Conservation (phyloP, 2,797 vertebrate genomes). For the Uromys caudimaculatus region DNA sequence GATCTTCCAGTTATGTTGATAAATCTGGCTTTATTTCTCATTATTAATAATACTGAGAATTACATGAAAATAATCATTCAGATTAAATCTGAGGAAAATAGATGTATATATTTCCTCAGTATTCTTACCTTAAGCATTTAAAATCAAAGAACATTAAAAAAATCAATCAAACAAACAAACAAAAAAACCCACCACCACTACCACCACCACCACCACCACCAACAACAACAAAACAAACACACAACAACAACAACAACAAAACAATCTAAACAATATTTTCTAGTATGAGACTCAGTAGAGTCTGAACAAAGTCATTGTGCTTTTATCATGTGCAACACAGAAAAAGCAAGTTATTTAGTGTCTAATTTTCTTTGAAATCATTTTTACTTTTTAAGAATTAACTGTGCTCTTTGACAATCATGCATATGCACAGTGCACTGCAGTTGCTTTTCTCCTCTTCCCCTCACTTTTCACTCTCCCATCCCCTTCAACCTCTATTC, state of each 20-base stretch:
- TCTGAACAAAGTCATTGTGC: slow-evolving; percentile 24
- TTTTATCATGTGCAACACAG: slow-evolving; percentile 64
- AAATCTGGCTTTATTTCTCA: slow-evolving; percentile 71
- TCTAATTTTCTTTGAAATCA: slow-evolving; percentile 4
- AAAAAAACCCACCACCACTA: too few species aligned
- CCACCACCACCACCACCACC: too few species aligned
- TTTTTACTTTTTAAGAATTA: background rate
- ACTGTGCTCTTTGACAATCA: too few species aligned
- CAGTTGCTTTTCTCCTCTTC: background rate
- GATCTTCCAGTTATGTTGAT: slow-evolving; percentile 51
- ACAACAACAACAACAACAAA: too few species aligned
- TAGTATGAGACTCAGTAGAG: background rate
- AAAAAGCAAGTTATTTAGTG: background rate
- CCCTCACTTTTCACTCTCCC: background rate
- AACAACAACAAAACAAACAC: too few species aligned
- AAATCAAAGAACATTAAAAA: slow-evolving; percentile 45
- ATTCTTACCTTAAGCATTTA: slow-evolving; percentile 60
- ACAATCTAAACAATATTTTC: slow-evolving; percentile 9
- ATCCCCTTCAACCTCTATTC: background rate
- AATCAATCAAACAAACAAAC: background rate
- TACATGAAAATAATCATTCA: slow-evolving; percentile 54
- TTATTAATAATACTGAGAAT: slow-evolving; percentile 68
- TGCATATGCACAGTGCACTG: background rate
- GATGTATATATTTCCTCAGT: slow-evolving; percentile 64
- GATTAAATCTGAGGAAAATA: slow-evolving; percentile 66